Percentiles rank a stretch among this genome's conserved stretches.
phyloP scores from a whole-genome alignment of 64 coral and sea anemone species.

The Hydrozoanthus tunicans region DNA sequence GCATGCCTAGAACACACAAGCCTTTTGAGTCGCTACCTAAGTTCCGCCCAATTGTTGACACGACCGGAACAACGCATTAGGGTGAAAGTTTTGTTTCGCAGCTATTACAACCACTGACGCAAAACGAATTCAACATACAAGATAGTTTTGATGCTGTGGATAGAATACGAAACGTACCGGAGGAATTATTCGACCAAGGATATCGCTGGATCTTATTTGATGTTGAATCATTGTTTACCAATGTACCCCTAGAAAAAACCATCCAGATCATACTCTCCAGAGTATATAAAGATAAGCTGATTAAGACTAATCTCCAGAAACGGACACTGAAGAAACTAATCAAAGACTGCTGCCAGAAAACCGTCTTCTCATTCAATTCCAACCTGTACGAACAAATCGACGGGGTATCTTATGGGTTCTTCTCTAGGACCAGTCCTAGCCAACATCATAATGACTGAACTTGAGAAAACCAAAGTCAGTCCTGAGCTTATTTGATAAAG shows the following conservation, averaged over 20 bases:
- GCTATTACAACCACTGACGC: neutral
- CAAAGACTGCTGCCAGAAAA: neutral
- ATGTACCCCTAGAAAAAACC: neutral
- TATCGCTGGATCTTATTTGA: constrained; percentile 6
- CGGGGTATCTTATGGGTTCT: neutral
- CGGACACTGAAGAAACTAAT: neutral
- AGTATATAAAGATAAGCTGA: neutral
- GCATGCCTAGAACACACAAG: constrained; percentile 37
- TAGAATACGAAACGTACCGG: neutral
- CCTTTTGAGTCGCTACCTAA: neutral
- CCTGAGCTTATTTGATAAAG: neutral
- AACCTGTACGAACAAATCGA: neutral
- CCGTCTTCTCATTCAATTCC: neutral
- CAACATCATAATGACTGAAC: neutral
- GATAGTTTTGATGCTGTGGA: neutral
- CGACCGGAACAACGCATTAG: neutral
- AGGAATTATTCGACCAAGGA: neutral
- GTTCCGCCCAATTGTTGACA: constrained; percentile 12
- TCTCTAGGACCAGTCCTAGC: neutral
- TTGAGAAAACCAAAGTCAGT: neutral
- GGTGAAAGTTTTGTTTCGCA: neutral
- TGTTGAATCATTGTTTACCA: neutral
- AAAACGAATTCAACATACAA: neutral
- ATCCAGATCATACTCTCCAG: neutral
- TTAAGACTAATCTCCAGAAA: neutral